Conservation (phyloP, 2,888 invertebrate genomes). For the Agrochola macilenta region DNA sequence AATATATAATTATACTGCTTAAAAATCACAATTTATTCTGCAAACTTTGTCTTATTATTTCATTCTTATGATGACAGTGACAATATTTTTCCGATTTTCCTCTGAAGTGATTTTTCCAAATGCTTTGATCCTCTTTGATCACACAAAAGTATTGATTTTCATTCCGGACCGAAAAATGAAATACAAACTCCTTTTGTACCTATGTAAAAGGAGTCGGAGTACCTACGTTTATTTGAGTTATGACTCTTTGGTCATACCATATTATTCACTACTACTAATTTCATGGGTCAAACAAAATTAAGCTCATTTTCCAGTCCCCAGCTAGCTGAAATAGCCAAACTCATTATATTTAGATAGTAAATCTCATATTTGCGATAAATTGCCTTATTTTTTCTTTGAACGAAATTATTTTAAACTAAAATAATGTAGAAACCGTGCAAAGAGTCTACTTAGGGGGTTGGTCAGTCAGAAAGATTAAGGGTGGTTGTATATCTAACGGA, state of each 20-base stretch:
- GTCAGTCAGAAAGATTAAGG: no score
- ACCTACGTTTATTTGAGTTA: background rate
- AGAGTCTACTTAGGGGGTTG: no score
- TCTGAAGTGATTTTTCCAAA: background rate
- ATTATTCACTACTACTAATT: background rate
- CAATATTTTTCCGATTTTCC: constrained; percentile 20
- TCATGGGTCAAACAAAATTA: background rate
- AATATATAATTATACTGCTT: constrained; percentile 24
- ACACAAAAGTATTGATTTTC: background rate
- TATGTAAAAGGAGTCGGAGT: background rate
- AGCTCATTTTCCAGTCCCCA: background rate
- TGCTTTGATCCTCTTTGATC: no score
- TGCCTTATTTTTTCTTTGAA: background rate
- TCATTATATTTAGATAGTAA: no score
- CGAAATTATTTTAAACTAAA: no score
- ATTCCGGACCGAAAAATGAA: background rate
- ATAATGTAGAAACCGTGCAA: no score
- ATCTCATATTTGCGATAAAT: background rate
- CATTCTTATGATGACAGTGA: constrained; percentile 16
- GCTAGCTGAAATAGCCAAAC: background rate
- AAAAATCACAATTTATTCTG: constrained; percentile 12
- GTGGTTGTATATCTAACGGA: no score
- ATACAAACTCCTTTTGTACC: background rate
- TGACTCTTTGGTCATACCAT: background rate
- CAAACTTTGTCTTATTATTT: constrained; percentile 17